A percentile compares a stretch with the other conserved stretches of the same genome.
These are phyloP conservation scores for Coelinius sp. DNA, from an alignment of 2,888 invertebrate genomes.

Conservation along the genomic window DNA sequence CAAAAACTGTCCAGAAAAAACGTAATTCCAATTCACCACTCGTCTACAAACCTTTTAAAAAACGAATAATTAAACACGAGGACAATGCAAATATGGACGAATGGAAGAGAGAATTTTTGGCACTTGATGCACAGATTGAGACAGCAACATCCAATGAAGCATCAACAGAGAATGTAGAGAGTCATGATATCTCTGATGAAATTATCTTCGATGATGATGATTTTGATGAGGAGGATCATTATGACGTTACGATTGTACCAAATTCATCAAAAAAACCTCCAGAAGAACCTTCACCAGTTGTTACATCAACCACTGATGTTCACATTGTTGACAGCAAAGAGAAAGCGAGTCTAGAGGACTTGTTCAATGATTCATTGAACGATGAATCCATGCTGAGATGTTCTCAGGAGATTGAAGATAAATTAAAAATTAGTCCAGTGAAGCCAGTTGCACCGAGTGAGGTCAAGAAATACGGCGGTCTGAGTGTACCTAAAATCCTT, in stretches of 20 bases:
- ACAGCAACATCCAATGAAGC: constrained; percentile 33
- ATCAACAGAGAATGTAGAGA: not conserved
- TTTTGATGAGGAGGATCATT: constrained; percentile 28
- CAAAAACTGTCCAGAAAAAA: constrained; percentile 52
- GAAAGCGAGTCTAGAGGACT: constrained; percentile 51
- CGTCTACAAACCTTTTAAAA: constrained; percentile 55
- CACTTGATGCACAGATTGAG: constrained; percentile 54
- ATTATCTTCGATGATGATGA: constrained; percentile 42
- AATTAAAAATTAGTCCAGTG: constrained; percentile 45
- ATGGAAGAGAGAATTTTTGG: constrained; percentile 55
- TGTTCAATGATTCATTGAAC: constrained; percentile 57
- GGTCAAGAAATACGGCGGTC: not conserved
- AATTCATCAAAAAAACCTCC: not conserved
- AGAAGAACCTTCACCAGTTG: not conserved
- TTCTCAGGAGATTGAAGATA: constrained; percentile 60
- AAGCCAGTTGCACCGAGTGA: not conserved
- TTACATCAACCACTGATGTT: no score
- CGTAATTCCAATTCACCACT: constrained; percentile 59
- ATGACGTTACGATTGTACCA: not conserved
- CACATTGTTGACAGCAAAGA: not conserved
- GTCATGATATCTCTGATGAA: constrained; percentile 24
- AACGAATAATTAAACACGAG: constrained; percentile 53
- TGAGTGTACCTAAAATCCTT: not conserved
- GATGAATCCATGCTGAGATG: constrained; percentile 60
- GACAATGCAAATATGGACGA: constrained; percentile 55